Conservation (phyloP, 2,888 invertebrate genomes). For the Andrena minutula region DNA sequence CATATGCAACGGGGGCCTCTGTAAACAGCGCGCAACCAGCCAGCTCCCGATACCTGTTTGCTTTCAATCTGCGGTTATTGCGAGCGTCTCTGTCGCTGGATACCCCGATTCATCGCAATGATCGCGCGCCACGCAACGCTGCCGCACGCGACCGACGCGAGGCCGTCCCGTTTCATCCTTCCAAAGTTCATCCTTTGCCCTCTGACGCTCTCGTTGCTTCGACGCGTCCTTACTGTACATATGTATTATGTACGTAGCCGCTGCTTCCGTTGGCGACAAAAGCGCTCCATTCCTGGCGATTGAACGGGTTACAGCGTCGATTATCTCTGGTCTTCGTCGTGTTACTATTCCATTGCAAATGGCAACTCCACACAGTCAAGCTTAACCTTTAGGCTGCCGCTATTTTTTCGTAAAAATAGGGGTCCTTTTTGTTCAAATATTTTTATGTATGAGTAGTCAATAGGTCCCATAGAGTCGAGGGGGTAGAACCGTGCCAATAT, state of each 20-base stretch:
- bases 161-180: background rate
- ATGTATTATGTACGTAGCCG: no score
- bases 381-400: no score
- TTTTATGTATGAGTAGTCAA: no score
- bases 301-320: background rate
- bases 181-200: background rate
- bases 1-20: constrained; percentile 56
- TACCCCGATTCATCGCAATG: constrained; percentile 50
- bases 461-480: no score
- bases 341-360: background rate
- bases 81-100: constrained; percentile 31
- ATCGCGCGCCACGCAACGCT: constrained; percentile 8
- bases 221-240: background rate
- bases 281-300: background rate
- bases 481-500: no score
- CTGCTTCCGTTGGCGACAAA: background rate
- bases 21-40: constrained; percentile 53
- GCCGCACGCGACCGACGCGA: constrained; percentile 1
- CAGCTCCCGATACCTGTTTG: constrained; percentile 65
- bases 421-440: no score
- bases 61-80: constrained; percentile 70
- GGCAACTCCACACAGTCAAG: background rate
- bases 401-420: no score
- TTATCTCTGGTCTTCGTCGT: background rate
- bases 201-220: background rate